Conservation (phyloP, 2,113 vertebrate genomes). For the Psephotus haematonotus region DNA sequence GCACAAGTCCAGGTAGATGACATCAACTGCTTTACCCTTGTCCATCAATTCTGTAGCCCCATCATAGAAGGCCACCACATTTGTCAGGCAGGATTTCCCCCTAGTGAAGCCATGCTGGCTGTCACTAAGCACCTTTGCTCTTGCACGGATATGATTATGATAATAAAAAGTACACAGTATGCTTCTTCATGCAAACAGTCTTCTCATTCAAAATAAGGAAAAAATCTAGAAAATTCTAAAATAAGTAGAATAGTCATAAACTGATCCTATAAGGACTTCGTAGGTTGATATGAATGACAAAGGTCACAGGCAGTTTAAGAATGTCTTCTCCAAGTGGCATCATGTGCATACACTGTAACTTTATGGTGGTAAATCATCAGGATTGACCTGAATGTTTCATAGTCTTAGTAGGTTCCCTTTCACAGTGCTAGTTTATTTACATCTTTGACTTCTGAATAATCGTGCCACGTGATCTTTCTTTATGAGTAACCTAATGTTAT, state of each 20-base stretch:
- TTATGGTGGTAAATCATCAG: background rate
- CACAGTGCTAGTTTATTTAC: background rate
- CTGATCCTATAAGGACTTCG: background rate
- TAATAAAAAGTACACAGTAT: background rate
- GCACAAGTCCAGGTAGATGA: too few relatives aligned
- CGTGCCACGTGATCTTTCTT: background rate
- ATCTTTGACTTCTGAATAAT: background rate
- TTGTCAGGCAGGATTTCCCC: too few relatives aligned
- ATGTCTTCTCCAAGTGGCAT: background rate
- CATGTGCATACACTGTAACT: background rate
- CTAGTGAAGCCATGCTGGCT: too few relatives aligned
- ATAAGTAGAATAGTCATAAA: background rate
- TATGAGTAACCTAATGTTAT: slow-evolving; percentile 21
- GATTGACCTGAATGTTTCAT: background rate
- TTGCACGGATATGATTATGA: background rate
- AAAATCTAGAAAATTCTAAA: background rate
- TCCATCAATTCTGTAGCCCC: too few relatives aligned
- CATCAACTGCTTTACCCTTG: too few relatives aligned
- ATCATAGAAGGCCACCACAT: too few relatives aligned
- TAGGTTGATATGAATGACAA: background rate
- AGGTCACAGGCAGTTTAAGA: background rate
- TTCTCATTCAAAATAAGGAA: background rate
- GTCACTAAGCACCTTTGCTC: background rate
- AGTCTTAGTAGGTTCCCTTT: background rate
- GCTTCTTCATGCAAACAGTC: background rate